Evolutionary conservation across 2,797 vertebrate species (phyloP).

Genomic region (Tragelaphus oryx): DNA sequence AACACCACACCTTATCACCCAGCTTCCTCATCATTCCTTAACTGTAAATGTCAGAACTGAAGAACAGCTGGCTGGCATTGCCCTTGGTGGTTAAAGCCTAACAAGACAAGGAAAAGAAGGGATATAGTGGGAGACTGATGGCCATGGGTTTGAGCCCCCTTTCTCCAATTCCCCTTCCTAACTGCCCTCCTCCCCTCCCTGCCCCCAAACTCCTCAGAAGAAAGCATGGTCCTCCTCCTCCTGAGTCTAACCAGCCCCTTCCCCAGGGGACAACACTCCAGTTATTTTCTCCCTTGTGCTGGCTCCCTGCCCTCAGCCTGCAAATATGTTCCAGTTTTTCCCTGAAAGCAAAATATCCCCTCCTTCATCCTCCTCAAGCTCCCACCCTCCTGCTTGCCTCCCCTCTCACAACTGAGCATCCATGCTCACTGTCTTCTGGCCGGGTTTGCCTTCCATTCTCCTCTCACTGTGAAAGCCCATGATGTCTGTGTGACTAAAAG

Average conservation of each 20-base stretch:
- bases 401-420: not conserved
- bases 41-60: not conserved
- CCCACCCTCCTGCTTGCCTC: not conserved
- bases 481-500: slow-evolving; percentile 36
- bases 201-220: not conserved
- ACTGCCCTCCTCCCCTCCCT: not conserved
- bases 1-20: not conserved
- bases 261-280: not conserved
- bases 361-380: not conserved
- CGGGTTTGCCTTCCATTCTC: not conserved
- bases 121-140: not conserved
- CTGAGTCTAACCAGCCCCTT: not conserved
- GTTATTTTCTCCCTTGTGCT: slow-evolving; percentile 42
- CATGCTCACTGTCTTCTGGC: not conserved
- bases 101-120: not conserved
- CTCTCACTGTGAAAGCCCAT: slow-evolving; percentile 14
- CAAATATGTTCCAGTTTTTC: slow-evolving; percentile 24
- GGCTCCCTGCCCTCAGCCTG: slow-evolving; percentile 35
- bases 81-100: not conserved
- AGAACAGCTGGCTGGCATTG: not conserved
- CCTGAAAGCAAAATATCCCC: slow-evolving; percentile 21
- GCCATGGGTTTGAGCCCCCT: not conserved
- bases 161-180: not conserved
- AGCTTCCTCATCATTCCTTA: not conserved
- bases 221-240: not conserved